Percentiles rank a stretch among this genome's conserved stretches.
Conservation (phyloP, 2,888 invertebrate genomes). For the Drosophila subsilvestris region DNA sequence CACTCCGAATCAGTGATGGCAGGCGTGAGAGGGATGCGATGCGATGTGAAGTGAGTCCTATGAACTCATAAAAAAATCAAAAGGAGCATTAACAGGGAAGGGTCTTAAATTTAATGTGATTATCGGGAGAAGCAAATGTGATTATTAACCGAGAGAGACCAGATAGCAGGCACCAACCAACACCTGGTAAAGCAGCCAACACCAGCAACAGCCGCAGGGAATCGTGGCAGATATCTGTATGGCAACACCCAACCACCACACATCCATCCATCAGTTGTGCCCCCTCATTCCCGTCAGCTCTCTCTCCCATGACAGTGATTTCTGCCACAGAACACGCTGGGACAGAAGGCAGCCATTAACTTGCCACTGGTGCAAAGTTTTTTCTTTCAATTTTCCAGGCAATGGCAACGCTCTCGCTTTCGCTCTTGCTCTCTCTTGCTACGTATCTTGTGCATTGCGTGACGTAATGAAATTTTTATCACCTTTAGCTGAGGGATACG, state of each 20-base stretch:
- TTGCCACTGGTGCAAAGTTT: slow-evolving; percentile 63
- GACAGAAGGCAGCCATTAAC: slow-evolving; percentile 48
- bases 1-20: slow-evolving; percentile 5
- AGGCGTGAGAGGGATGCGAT: slow-evolving; percentile 9
- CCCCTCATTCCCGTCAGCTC: slow-evolving; percentile 7
- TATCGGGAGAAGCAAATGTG: slow-evolving; percentile 75
- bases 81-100: slow-evolving; percentile 36
- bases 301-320: slow-evolving; percentile 32
- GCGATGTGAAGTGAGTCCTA: slow-evolving; percentile 48
- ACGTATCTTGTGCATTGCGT: slow-evolving; percentile 51
- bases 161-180: slow-evolving; percentile 55
- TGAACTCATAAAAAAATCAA: slow-evolving; percentile 64
- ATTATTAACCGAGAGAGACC: slow-evolving; percentile 61
- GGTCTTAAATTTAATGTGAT: slow-evolving; percentile 71
- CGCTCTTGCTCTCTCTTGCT: background rate
- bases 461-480: slow-evolving; percentile 78
- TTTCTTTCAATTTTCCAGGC: slow-evolving; percentile 48
- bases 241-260: slow-evolving; percentile 40
- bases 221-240: slow-evolving; percentile 11
- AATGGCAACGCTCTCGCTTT: background rate
- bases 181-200: slow-evolving; percentile 12
- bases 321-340: slow-evolving; percentile 11
- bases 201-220: slow-evolving; percentile 22
- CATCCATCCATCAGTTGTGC: slow-evolving; percentile 54
- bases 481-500: slow-evolving; percentile 52